Evolutionary conservation across 2,888 invertebrate species (phyloP), one percentile per base, ranked within the genome.

Genomic region (Zootermopsis nevadensis): DNA sequence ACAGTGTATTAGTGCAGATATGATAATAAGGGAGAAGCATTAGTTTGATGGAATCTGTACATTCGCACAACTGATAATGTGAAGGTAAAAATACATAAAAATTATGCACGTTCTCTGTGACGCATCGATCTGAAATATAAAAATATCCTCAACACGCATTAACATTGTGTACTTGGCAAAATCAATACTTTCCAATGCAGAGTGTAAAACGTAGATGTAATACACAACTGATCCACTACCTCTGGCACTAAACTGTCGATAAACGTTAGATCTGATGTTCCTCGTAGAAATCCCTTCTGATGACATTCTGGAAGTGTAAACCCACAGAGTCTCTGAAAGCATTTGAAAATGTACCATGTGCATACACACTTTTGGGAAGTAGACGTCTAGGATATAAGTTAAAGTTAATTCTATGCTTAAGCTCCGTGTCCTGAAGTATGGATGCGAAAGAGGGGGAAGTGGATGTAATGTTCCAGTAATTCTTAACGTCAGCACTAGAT

Each of bases 181-280:
- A 74, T 74, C 74, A 74, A 74, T 74, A 74, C 74, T 74, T 35
- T 74, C n/a, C 33, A 74, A 42, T 74, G 24, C 35, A 74, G 24
- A 74, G n/a, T 24, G 38, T 42, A 74, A 38, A 42, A 74, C 38
- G 38, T 24, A 33, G 74, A n/a, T 35, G 38, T 74, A 74, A 74
- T 42, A 8, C 38, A 22, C 19, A 24, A 38, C 31, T 74, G 42
- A 38, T 74, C 27, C 33, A 35, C 31, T n/a, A n/a, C 38, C 27
- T 38, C 35, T 27, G 15, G 22, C 42, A 74, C 74, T 74, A 74
- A 74, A 38, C 38, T 72, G 60, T n/a, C 15, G 74, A 74, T 42
- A 74, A 74, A n/a, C 74, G 3, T n/a, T 27, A 42, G 2, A 38
- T 74, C 4, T 38, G 19, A 27, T 38, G 74, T n/a, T 38, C 24